Evolutionary conservation across 2,797 vertebrate species (phyloP).

Genomic region (Agapornis canus): DNA sequence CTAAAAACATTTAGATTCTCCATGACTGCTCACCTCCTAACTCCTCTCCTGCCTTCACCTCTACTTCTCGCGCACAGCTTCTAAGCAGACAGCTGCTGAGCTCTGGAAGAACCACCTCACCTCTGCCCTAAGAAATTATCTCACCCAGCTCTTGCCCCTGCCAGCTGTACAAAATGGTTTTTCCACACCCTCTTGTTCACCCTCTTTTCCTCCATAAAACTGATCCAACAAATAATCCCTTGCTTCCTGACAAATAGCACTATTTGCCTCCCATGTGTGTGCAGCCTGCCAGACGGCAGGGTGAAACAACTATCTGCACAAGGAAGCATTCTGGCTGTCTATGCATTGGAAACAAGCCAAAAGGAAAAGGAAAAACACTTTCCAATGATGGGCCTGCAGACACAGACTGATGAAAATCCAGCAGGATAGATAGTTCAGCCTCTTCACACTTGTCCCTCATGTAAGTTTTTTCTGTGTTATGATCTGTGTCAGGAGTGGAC

Average conservation of each 20-base stretch:
- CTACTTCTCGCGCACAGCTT: neutral
- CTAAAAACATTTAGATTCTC: neutral
- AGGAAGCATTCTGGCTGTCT: neutral
- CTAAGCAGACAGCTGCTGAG: neutral
- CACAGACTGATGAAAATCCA: neutral
- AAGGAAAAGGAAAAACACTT: constrained; percentile 30
- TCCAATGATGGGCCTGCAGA: neutral
- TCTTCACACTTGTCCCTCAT: neutral
- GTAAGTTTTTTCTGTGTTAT: neutral
- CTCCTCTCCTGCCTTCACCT: neutral
- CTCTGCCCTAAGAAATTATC: neutral
- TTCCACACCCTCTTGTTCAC: neutral
- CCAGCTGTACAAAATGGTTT: neutral
- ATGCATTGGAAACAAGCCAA: neutral
- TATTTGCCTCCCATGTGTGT: constrained; percentile 40
- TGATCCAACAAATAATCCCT: constrained; percentile 30
- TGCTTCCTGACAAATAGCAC: constrained; percentile 38
- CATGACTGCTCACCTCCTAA: neutral
- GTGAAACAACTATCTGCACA: constrained; percentile 31
- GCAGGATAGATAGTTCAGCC: neutral
- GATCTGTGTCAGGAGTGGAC: neutral
- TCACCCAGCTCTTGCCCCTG: neutral
- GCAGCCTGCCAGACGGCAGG: constrained; percentile 50
- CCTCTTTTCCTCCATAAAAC: neutral
- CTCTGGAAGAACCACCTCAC: neutral